Evolutionary conservation across 2,888 invertebrate genomes (phyloP), one percentile per base, ranked within the genome.

Genomic region (Dynastes hyllus): DNA sequence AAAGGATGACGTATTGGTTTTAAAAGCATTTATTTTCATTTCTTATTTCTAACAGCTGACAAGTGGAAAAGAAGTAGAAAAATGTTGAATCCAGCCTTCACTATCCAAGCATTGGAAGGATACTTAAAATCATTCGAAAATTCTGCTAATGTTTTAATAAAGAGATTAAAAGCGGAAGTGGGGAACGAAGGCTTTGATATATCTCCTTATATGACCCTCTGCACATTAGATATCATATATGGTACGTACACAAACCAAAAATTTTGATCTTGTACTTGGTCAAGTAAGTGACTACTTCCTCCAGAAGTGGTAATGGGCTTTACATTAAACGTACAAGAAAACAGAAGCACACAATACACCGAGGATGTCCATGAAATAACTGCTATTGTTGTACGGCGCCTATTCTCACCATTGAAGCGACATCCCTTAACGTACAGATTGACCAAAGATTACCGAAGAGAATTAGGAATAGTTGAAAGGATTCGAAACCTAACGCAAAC

Each of bases 11-110:
- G 32, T 16, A 53, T 53, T 53, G 6, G 13, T 53, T n/a, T 1
- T 5, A 3, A 1, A 45, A 45, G 8, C 11, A 45, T 45, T 45
- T 45, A 1, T 8, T 45, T 45, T 22, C 22, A 22, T 22, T 22
- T 45, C 32, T 11, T 45, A 45, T 45, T 16, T 50, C 67, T 78
- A 69, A 22, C 82, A 80, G 91, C 90, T 2, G 83, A 86, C 2
- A 91, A 90, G 87, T 95, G 95, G 95, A 91, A 90, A 81, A 87
- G 87, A 0, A 91, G 93, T 81, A 90, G 95, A 16, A 94, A 93
- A 86, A 91, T 95, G 81, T 88, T 95, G 69, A 94, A 94, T 0
- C 94, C 94, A 0, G 92, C 94, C 0, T 95, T 94, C 87, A 95
- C 95, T 87, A 94, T 94, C 85, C 93, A 92, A 84, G 94, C 94